Base-by-base conservation (phyloP, 2,888 invertebrate species). In the Leptinotarsa haldemani region DNA sequence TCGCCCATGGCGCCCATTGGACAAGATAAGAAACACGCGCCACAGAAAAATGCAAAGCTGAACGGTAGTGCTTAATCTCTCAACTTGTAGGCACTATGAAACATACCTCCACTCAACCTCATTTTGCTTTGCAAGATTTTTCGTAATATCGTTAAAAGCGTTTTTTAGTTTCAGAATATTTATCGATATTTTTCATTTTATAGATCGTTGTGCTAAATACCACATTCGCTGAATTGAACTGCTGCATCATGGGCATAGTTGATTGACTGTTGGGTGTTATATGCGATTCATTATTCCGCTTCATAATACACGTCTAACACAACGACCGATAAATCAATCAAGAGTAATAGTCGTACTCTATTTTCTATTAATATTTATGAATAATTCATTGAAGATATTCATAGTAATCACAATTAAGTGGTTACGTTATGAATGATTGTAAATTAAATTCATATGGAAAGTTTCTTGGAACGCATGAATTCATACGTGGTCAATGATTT, bases 1-100 rank as follows among this genome's bases (percentile, higher is more conserved):
- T 30, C 16, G 61, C 61, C 61, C 40, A 15, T 61, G 40, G 61
- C 61, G 61, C 25, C 61, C 30, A 30, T 61, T 61, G 61, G 61
- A 61, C 61, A 12, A 61, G 61, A 61, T 61, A 61, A 40, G 25
- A 61, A n/a, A 25, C 61, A 40, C 61, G 30, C 40, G 30, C 25
- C 61, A 18, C 2, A 4, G 9, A 61, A 61, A 61, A 61, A 61
- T 30, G 25, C 20, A 18, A n/a, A 40, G 7, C 16, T 18, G n/a
- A 13, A 16, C 61, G 30, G 61, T 61, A 61, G 40, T 25, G 40
- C n/a, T 3, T 30, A 9, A 25, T 5, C 61, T n/a, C n/a, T n/a
- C n/a, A 5, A 40, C n/a, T 40, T n/a, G 16, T 61, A 3, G 25
- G 4, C n/a, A 16, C 16, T 53, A 20, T 18, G 53, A 18, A n/a